phyloP scores from a whole-genome alignment of 2,113 vertebrate species.

The Rhynchopsitta pachyrhyncha region DNA sequence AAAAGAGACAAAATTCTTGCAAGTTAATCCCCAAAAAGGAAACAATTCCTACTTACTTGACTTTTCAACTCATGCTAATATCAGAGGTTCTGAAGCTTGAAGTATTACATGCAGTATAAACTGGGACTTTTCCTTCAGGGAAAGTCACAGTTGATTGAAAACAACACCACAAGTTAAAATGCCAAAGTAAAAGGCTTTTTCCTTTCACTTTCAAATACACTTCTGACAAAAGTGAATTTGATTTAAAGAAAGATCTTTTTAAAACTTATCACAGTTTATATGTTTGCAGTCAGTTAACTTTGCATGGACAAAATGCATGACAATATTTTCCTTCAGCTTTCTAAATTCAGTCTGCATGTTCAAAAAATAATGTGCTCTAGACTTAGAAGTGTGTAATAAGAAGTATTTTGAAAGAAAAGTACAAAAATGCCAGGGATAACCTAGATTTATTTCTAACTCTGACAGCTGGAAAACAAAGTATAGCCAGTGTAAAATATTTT shows the following conservation, averaged over 20 bases:
- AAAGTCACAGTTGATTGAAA: constrained; percentile 28
- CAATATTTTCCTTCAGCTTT: constrained; percentile 54
- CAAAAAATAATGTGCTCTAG: constrained; percentile 36
- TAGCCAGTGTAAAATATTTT: constrained; percentile 6
- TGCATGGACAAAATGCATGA: neutral
- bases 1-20: neutral
- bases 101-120: neutral
- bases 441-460: constrained; percentile 48
- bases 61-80: neutral
- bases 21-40: neutral
- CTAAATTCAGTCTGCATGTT: constrained; percentile 56
- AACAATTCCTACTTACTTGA: neutral
- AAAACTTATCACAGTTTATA: constrained; percentile 5
- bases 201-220: constrained; percentile 5
- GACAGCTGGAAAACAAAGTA: constrained; percentile 49
- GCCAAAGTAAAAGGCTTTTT: neutral
- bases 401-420: constrained; percentile 62
- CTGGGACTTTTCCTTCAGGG: neutral
- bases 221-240: constrained; percentile 30
- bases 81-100: neutral
- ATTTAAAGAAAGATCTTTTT: constrained; percentile 8
- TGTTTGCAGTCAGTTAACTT: constrained; percentile 18
- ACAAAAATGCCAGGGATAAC: constrained; percentile 13
- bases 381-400: constrained; percentile 59
- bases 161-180: neutral